Evolutionary conservation across 2,113 vertebrate species (phyloP).

Genomic region (Proteles cristata): DNA sequence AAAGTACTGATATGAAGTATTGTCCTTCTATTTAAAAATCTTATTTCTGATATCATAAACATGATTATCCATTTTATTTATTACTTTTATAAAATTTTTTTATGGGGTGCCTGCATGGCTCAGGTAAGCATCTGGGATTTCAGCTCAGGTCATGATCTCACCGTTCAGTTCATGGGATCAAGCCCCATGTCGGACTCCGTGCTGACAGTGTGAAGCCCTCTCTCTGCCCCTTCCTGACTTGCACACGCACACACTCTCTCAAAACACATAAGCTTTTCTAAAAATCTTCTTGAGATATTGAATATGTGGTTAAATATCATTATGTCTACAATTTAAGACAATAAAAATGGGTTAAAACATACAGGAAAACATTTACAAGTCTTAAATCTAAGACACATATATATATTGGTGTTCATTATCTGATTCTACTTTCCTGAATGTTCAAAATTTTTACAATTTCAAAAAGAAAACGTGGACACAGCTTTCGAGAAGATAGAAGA

Average conservation of each 20-base stretch:
- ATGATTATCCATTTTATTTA: neutral
- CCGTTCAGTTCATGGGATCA: too few relatives aligned
- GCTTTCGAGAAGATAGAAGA: neutral
- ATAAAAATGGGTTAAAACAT: neutral
- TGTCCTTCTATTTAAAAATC: neutral
- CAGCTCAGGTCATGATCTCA: too few relatives aligned
- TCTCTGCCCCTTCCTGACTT: too few relatives aligned
- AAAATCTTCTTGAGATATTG: neutral
- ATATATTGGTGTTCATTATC: neutral
- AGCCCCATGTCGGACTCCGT: too few relatives aligned
- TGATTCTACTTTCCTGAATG: neutral
- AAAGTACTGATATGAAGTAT: neutral
- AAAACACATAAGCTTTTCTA: too few relatives aligned
- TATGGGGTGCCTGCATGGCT: neutral
- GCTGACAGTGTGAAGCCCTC: too few relatives aligned
- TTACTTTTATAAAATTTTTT: neutral
- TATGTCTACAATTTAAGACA: slow-evolving; percentile 2
- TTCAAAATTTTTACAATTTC: neutral
- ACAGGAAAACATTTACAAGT: slow-evolving; percentile 7
- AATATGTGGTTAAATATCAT: neutral
- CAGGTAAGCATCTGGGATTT: too few relatives aligned
- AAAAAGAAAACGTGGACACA: neutral
- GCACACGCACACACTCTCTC: too few relatives aligned
- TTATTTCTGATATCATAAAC: neutral
- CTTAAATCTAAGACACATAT: neutral